Conservation (phyloP, 2,797 vertebrate genomes). For the Oryzias sinensis region DNA sequence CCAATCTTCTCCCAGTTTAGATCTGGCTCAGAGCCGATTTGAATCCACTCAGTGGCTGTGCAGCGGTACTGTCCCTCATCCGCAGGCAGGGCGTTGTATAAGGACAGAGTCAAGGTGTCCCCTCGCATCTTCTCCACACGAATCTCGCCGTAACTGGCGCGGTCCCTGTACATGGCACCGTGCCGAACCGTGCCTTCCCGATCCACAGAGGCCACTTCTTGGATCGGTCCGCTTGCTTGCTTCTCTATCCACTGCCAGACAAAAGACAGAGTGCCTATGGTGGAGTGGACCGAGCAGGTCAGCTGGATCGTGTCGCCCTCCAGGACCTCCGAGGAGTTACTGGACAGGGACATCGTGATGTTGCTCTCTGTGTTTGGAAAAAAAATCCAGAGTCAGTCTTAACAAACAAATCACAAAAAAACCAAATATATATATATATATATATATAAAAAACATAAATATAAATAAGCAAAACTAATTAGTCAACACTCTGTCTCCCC, state of each 20-base stretch:
- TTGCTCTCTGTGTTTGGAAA: constrained; percentile 83
- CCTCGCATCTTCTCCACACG: constrained; percentile 71
- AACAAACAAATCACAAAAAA: background rate
- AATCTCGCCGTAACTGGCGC: constrained; percentile 58
- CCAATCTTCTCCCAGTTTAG: constrained; percentile 90
- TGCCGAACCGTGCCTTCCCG: constrained; percentile 77
- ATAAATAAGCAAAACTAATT: too few species aligned
- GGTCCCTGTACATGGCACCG: constrained; percentile 64
- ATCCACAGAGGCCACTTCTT: constrained; percentile 86
- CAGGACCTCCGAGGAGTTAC: constrained; percentile 85
- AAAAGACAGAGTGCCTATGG: constrained; percentile 82
- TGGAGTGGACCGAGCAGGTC: constrained; percentile 82
- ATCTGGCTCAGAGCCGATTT: constrained; percentile 71
- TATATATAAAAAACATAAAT: too few species aligned
- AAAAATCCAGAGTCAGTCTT: constrained; percentile 2
- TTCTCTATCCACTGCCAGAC: constrained; percentile 87
- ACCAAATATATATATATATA: too few species aligned
- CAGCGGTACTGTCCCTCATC: constrained; percentile 83
- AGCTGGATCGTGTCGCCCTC: constrained; percentile 89
- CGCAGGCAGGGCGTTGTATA: constrained; percentile 69
- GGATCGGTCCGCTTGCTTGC: constrained; percentile 72
- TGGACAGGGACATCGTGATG: constrained; percentile 87
- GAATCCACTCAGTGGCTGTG: constrained; percentile 75
- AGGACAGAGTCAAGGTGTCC: constrained; percentile 74
- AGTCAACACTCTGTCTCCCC: too few species aligned